Evolutionary conservation across 2,888 invertebrate genomes (phyloP), one percentile per base, ranked within the genome.

Genomic region (Osmoderma eremita): DNA sequence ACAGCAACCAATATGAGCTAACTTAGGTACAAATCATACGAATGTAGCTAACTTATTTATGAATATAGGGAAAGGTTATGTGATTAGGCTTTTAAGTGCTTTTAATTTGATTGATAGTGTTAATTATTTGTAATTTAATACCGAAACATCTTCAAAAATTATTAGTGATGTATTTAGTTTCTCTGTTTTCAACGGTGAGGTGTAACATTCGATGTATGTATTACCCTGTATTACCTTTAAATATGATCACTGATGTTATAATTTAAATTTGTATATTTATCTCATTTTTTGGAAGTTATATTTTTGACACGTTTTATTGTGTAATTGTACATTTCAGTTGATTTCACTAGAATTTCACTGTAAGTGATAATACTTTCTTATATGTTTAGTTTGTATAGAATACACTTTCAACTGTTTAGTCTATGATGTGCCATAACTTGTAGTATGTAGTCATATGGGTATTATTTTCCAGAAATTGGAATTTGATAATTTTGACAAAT

Each of bases 181-280:
- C 73, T 50, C 42, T 76, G 49, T 69, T 75, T 58, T 69, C 75
- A 12, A 62, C 73, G 12, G 67, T 75, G 65, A 74, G 77, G 58
- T 67, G 69, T 30, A 73, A 71, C 58, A 51, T 77, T 56, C 72
- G 68, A 75, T 69, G 78, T 78, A 75, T 73, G 78, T 78, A 61
- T 61, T 48, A 18, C 8, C 20, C 12, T 20, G n/a, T n/a, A n/a
- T n/a, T n/a, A n/a, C n/a, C n/a, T n/a, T n/a, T n/a, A n/a, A n/a
- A 5, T 48, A 48, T 12, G n/a, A 20, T 48, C 20, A 45, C 18
- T 45, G 15, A 45, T 45, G 15, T 45, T 45, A 13, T 45, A 15
- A 15, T 45, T 45, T 45, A 17, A 45, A 15, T 15, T 17, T 45
- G 1, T 45, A 15, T 15, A 15, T 45, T 13, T n/a, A 39, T 39